These are phyloP conservation scores for Chironomus riparius DNA, from an alignment of 2,888 invertebrate species.

Conservation along the genomic window DNA sequence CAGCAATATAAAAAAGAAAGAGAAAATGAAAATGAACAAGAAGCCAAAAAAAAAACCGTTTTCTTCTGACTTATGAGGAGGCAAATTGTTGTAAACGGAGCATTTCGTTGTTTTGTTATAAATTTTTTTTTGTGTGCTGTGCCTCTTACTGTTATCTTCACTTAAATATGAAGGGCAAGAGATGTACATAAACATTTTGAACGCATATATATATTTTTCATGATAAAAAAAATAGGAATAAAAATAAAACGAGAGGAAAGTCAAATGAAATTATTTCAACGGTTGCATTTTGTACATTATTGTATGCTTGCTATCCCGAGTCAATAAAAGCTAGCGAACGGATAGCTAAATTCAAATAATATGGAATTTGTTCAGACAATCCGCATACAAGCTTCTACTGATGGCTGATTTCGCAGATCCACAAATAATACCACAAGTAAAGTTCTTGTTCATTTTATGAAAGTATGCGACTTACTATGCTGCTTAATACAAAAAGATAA, in stretches of 20 bases:
- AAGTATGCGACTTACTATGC: too few species aligned
- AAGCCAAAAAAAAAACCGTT: neutral
- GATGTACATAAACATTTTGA: too few species aligned
- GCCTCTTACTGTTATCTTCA: neutral
- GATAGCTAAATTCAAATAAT: too few species aligned
- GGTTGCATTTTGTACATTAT: neutral
- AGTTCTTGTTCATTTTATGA: too few species aligned
- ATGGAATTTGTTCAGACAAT: too few species aligned
- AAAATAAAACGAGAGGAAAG: neutral
- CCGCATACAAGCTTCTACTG: too few species aligned
- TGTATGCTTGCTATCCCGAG: neutral
- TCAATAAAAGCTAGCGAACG: too few species aligned
- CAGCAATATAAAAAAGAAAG: neutral
- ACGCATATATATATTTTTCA: too few species aligned
- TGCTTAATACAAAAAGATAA: too few species aligned
- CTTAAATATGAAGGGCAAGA: neutral
- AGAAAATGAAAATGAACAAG: neutral
- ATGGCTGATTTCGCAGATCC: too few species aligned
- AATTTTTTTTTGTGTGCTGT: neutral
- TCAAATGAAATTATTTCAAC: constrained; percentile 9
- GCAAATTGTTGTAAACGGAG: neutral
- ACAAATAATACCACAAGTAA: too few species aligned
- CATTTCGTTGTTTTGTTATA: neutral
- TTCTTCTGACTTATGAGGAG: neutral
- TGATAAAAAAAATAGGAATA: too few species aligned